Base-by-base conservation (phyloP, 1,140 invertebrate genomes). In the Formica selysi region DNA sequence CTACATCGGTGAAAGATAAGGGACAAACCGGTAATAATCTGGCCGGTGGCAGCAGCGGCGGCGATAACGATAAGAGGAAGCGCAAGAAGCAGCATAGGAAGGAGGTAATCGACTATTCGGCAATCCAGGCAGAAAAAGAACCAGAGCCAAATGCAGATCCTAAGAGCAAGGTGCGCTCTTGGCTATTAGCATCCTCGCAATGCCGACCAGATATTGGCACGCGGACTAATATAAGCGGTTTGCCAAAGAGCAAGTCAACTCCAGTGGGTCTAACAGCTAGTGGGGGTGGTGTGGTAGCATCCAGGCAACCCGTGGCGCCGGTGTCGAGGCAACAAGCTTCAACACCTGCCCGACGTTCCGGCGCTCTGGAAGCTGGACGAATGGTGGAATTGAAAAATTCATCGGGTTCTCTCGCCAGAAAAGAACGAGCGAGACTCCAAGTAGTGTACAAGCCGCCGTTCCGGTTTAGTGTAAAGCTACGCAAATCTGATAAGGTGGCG, bases 381-480 rank as follows among this genome's bases (percentile, higher is more conserved):
- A 94, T 93, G 38, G 85, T 93, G 38, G 89, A 89, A 4, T 0
- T 29, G 13, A 91, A 87, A 11, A 32, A 51, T 5, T 64, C 61
- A 5, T 61, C 79, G 3, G 54, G 54, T 19, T 73, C 94, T 3
- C 90, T 91, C 78, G 91, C 91, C 1, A 89, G 95, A 22, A 96
- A 96, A 71, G 96, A 97, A 90, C 96, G 97, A 79, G 96, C 97
- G 0, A 96, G 97, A 70, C 93, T 98, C 11, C 98, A 98, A 93
- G 97, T 98, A 2, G 97, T 98, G 6, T 98, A 98, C 92, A 98
- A 98, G 91, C 97, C 97, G 41, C 97, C 98, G 1, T 98, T 98
- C 92, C 97, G 97, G 88, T 98, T 98, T 93, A 98, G 97, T 93
- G 96, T 98, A 29, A 97, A 97, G 91, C 95, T 98, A 64, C 97